Evolutionary conservation across 2,113 vertebrate species (phyloP).

Genomic region (Gallinago paraguaiae): DNA sequence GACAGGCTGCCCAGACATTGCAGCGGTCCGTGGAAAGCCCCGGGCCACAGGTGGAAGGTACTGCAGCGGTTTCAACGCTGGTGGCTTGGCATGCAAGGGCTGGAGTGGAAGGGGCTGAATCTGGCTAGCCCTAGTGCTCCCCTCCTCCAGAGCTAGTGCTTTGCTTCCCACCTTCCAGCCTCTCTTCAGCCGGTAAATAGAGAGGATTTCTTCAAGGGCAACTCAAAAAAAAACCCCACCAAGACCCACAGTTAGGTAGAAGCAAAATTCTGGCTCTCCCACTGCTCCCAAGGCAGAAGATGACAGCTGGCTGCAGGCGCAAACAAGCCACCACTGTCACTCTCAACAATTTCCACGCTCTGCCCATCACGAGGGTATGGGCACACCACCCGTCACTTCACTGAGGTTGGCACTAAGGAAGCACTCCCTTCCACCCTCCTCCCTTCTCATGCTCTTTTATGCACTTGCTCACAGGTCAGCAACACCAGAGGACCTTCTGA

Average conservation of each 20-base stretch:
- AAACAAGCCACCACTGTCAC: neutral
- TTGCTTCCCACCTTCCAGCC: neutral
- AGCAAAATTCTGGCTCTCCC: neutral
- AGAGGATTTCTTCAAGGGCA: neutral
- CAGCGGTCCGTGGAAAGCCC: neutral
- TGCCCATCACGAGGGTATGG: fast-evolving
- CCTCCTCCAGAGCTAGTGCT: neutral
- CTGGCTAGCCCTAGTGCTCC: neutral
- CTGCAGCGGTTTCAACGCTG: neutral
- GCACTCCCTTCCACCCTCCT: neutral
- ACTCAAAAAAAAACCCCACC: neutral
- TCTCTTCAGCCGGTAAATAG: neutral
- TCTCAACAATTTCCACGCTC: neutral
- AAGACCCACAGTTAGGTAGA: neutral
- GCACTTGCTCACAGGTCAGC: neutral
- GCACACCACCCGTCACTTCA: neutral
- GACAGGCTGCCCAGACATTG: neutral
- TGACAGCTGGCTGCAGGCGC: neutral
- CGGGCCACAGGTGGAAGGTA: neutral
- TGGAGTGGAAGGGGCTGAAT: neutral
- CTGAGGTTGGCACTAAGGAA: neutral
- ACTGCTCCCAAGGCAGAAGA: neutral
- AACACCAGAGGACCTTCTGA: neutral
- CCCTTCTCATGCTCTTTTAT: neutral
- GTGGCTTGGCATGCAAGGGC: neutral